phyloP scores from a whole-genome alignment of 2,113 vertebrate genomes.

The Prionailurus bengalensis region DNA sequence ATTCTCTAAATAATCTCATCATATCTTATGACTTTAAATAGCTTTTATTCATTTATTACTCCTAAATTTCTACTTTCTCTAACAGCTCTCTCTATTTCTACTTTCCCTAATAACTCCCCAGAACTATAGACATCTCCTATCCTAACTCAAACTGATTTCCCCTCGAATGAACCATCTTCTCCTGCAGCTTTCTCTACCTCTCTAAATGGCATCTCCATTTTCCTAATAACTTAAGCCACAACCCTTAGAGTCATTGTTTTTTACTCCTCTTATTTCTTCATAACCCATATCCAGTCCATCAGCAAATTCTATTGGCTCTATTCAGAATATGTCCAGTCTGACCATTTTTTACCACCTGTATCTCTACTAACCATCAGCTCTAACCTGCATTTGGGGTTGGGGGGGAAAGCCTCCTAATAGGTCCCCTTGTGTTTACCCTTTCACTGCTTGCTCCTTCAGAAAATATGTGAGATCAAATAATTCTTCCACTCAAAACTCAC shows the following conservation, averaged over 20 bases:
- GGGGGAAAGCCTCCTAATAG: not conserved
- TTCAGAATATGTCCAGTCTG: not conserved
- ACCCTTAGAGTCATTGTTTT: not conserved
- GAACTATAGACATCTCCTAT: not conserved
- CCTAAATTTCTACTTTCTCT: not conserved
- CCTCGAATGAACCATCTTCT: not conserved
- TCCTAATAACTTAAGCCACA: constrained; percentile 36
- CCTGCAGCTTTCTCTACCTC: not conserved
- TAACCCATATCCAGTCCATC: not conserved
- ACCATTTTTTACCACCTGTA: not conserved
- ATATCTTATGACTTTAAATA: not conserved
- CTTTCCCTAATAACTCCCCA: not conserved
- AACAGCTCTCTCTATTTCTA: not conserved
- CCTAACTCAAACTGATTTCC: not conserved
- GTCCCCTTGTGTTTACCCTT: not conserved
- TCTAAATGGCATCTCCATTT: not conserved
- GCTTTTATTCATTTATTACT: not conserved
- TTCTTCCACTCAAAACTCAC: not conserved
- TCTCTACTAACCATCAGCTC: not conserved
- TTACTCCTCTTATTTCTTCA: not conserved
- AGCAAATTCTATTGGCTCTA: not conserved
- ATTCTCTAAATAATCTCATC: constrained; percentile 33
- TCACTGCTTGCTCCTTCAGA: not conserved
- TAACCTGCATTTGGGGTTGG: not conserved
- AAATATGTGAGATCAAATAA: not conserved